These are phyloP conservation scores for Prunella fulvescens DNA, from an alignment of 2,113 vertebrate species.

Conservation along the genomic window DNA sequence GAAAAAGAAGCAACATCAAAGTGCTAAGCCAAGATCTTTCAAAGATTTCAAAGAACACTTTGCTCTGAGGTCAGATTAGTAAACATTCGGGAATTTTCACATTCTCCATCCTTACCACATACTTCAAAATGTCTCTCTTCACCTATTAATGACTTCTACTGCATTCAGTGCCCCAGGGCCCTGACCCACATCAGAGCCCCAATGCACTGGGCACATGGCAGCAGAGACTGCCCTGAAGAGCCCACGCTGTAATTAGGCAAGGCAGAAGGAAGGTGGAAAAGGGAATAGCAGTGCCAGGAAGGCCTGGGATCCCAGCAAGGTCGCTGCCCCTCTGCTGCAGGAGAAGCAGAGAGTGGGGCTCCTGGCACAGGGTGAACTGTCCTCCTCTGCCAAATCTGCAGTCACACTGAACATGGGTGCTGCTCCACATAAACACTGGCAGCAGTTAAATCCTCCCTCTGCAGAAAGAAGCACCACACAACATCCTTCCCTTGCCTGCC, in stretches of 20 bases:
- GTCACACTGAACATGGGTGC: neutral
- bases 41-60: neutral
- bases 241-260: neutral
- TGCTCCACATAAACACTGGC: rapidly evolving
- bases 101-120: neutral
- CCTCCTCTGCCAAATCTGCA: neutral
- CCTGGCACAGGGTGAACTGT: rapidly evolving
- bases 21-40: neutral
- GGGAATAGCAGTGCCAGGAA: neutral
- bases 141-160: slow-evolving; percentile 5
- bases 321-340: neutral
- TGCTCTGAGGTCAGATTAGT: neutral
- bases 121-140: neutral
- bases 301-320: neutral
- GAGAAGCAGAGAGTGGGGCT: neutral
- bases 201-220: neutral
- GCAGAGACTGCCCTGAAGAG: neutral
- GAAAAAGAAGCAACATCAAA: neutral
- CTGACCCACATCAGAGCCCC: slow-evolving; percentile 1
- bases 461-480: neutral
- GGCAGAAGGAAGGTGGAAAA: neutral
- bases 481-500: neutral
- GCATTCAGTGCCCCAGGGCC: neutral
- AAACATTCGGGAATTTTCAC: neutral
- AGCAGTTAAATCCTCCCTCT: neutral